phyloP scores from a whole-genome alignment of 2,113 vertebrate genomes.

The Cyanoderma ruficeps region DNA sequence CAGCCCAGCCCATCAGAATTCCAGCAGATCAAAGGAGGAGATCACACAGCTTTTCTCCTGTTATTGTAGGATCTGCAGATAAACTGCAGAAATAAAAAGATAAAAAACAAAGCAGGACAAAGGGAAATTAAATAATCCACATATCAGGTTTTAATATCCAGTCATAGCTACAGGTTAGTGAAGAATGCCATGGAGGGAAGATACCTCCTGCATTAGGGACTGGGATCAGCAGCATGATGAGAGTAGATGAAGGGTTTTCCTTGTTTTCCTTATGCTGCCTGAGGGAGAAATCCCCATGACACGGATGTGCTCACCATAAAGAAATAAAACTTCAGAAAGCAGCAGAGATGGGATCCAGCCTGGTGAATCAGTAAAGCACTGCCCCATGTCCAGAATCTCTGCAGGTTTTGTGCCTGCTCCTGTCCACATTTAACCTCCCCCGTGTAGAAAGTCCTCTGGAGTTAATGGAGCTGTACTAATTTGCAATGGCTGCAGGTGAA shows the following conservation, averaged over 20 bases:
- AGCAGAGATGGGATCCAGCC: neutral
- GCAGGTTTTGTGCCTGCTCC: conserved; percentile 14
- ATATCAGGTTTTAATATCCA: neutral
- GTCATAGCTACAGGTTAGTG: neutral
- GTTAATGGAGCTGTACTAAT: conserved; percentile 49
- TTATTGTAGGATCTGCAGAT: neutral
- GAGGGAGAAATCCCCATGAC: neutral
- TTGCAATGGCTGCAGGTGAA: conserved; percentile 1
- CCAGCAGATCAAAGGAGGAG: neutral
- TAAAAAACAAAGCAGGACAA: neutral
- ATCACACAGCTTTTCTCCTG: neutral
- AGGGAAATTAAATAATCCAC: conserved; percentile 2
- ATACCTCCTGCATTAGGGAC: neutral
- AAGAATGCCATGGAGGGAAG: neutral
- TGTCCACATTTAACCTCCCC: neutral
- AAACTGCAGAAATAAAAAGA: neutral
- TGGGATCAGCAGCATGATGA: neutral
- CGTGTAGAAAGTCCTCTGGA: neutral
- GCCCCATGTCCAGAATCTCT: neutral
- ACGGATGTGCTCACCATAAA: neutral
- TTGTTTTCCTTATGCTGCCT: neutral
- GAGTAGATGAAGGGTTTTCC: neutral
- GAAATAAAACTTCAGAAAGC: neutral
- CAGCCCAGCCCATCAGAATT: neutral
- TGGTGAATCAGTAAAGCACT: neutral